These are phyloP conservation scores for Tricholauxania praeusta DNA, from an alignment of 2,888 invertebrate genomes.

Conservation along the genomic window DNA sequence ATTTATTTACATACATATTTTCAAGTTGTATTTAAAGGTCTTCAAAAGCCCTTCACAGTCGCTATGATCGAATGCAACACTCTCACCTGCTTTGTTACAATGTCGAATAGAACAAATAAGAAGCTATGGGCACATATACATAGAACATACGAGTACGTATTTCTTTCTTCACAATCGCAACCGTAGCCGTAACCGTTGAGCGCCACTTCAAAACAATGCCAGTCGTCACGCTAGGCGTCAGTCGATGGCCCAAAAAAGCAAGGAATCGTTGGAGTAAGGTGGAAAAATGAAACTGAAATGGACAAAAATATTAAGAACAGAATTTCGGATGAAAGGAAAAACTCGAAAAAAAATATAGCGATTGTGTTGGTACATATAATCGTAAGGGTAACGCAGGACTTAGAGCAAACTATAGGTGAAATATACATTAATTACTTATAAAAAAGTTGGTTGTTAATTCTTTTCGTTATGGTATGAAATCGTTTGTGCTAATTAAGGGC, in stretches of 20 bases:
- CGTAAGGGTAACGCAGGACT: neutral
- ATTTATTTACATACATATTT: too few relatives aligned
- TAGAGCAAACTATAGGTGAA: neutral
- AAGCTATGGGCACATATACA: neutral
- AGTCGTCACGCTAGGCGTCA: slow-evolving; percentile 65
- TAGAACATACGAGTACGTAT: too few relatives aligned
- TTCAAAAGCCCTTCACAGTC: slow-evolving; percentile 6
- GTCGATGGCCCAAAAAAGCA: slow-evolving; percentile 39
- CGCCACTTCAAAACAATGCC: slow-evolving; percentile 57
- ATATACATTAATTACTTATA: neutral
- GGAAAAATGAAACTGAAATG: slow-evolving; percentile 1
- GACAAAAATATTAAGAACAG: neutral
- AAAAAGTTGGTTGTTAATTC: neutral
- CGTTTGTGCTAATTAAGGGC: too few relatives aligned
- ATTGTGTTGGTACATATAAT: neutral
- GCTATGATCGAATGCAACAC: neutral
- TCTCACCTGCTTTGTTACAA: slow-evolving; percentile 19
- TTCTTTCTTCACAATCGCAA: slow-evolving; percentile 36
- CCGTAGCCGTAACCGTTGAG: slow-evolving; percentile 50
- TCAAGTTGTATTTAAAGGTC: neutral
- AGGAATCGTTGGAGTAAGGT: slow-evolving; percentile 25
- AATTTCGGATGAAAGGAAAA: slow-evolving; percentile 1
- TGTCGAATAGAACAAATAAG: slow-evolving; percentile 11
- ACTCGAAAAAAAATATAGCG: neutral
- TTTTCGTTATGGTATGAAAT: neutral